phyloP scores from a whole-genome alignment of 2,888 invertebrate genomes.

The Augochlorella aurata region DNA sequence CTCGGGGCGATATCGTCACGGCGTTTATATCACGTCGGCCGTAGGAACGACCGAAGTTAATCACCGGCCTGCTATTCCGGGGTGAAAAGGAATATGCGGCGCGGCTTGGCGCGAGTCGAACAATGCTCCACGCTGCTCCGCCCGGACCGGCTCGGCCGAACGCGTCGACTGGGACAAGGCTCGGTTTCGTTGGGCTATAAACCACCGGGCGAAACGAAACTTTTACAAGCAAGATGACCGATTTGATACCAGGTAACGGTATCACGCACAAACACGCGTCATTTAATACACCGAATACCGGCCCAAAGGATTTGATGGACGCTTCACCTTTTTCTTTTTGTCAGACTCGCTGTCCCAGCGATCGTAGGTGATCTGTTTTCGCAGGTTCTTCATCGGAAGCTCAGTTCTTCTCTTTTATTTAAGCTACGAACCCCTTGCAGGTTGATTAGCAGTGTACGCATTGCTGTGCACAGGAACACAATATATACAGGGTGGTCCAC shows the following conservation, averaged over 20 bases:
- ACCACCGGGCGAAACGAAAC: conserved; percentile 19
- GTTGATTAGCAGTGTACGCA: no score
- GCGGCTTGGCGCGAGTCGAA: conserved; percentile 25
- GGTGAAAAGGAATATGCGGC: conserved; percentile 31
- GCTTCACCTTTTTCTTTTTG: not conserved
- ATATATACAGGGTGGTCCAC: no score
- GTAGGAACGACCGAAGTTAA: conserved; percentile 60
- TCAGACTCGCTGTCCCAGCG: no score
- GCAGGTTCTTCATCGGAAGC: no score
- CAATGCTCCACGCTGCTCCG: conserved; percentile 31
- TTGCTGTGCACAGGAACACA: no score
- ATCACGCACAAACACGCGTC: not conserved
- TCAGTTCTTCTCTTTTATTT: no score
- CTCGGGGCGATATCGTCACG: conserved; percentile 60
- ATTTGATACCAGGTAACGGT: conserved; percentile 16
- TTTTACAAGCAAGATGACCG: conserved; percentile 22
- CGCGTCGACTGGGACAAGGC: conserved; percentile 22
- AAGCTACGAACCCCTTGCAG: no score
- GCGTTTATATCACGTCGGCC: conserved; percentile 49
- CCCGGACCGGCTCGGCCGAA: not conserved
- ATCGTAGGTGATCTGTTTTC: no score
- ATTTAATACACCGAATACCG: conserved; percentile 1
- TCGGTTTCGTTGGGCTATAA: conserved; percentile 11
- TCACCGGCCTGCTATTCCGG: conserved; percentile 47
- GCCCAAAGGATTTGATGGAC: not conserved